These are phyloP conservation scores for Raja brachyura DNA, from an alignment of 2,113 vertebrate genomes.

Conservation along the genomic window DNA sequence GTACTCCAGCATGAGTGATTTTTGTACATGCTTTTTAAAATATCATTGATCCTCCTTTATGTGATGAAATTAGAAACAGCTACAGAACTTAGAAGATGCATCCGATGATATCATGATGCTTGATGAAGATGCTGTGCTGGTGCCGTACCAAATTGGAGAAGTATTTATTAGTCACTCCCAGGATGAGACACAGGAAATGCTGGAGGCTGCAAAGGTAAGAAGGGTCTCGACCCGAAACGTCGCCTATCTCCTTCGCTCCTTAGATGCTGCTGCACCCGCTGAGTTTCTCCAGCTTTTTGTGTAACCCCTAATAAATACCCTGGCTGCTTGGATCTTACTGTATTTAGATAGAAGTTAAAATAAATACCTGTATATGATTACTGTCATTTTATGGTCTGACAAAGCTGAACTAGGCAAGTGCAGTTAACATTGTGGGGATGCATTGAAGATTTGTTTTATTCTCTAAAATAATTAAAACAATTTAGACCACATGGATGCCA, in stretches of 20 bases:
- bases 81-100: constrained; percentile 90
- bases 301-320: too few relatives aligned
- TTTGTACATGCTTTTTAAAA: not conserved
- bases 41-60: not conserved
- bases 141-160: constrained; percentile 91
- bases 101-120: constrained; percentile 87
- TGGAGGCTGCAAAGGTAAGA: constrained; percentile 94
- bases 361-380: not conserved
- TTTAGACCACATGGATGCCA: not conserved
- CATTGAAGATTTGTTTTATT: not conserved
- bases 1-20: not conserved
- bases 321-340: not conserved
- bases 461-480: not conserved
- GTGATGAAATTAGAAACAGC: constrained; percentile 67
- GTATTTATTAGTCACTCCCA: constrained; percentile 91
- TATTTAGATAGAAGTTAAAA: not conserved
- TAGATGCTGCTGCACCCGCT: too few relatives aligned
- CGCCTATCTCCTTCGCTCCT: too few relatives aligned
- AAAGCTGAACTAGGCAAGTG: not conserved
- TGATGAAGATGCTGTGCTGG: constrained; percentile 72
- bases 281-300: too few relatives aligned
- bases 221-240: too few relatives aligned
- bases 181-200: constrained; percentile 89
- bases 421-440: not conserved
- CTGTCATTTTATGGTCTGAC: not conserved